These are phyloP conservation scores for Epinephelus moara DNA, from an alignment of 2,113 vertebrate genomes.

Conservation along the genomic window DNA sequence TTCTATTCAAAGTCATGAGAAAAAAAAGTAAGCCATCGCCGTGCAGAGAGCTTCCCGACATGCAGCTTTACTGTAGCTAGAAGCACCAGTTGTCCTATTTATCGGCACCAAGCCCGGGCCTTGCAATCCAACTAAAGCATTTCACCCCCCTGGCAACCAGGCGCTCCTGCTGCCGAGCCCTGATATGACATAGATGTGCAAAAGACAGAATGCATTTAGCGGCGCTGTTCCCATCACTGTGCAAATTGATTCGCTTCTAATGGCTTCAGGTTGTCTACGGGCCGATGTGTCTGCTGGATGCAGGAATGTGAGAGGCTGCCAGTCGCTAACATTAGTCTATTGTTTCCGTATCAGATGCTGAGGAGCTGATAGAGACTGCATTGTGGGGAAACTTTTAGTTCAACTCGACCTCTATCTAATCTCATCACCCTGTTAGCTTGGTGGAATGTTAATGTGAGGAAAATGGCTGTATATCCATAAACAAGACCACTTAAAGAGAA, in stretches of 20 bases:
- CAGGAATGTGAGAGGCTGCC: conserved; percentile 62
- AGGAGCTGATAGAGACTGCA: conserved; percentile 11
- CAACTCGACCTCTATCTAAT: conserved; percentile 45
- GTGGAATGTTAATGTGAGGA: conserved; percentile 43
- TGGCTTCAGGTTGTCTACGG: conserved; percentile 3
- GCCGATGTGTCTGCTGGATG: conserved; percentile 21
- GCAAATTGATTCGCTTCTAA: conserved; percentile 62
- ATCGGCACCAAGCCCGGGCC: conserved; percentile 25
- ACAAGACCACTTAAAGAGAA: too few species aligned
- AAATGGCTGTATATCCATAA: background rate
- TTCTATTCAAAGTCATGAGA: conserved; percentile 3
- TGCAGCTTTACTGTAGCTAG: conserved; percentile 32
- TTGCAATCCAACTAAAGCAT: conserved; percentile 46
- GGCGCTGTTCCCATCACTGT: conserved; percentile 50
- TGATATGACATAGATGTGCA: conserved; percentile 55
- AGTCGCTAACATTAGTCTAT: conserved; percentile 47
- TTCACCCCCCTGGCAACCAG: conserved; percentile 38
- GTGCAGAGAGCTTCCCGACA: conserved; percentile 4
- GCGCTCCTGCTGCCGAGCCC: conserved; percentile 2
- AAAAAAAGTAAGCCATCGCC: conserved; percentile 33
- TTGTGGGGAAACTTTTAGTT: conserved; percentile 39
- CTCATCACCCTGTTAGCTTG: conserved; percentile 13
- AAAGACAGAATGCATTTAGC: conserved; percentile 51
- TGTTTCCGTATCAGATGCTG: conserved; percentile 60
- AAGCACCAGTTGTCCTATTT: conserved; percentile 60